Evolutionary conservation across 2,888 invertebrate species (phyloP), one percentile per base, ranked within the genome.

Genomic region (Diabrotica balteata): DNA sequence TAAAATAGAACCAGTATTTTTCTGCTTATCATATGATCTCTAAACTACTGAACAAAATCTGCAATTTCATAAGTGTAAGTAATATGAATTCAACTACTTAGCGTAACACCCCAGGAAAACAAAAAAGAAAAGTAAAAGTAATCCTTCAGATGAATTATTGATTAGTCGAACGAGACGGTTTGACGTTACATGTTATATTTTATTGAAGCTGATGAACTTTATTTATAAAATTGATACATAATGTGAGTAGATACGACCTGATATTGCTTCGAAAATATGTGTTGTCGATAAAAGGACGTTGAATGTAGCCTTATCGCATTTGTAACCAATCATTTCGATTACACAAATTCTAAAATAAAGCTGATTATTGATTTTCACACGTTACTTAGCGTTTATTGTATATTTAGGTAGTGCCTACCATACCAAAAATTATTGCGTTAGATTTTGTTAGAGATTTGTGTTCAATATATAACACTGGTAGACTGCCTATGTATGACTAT

Each of bases 221-320:
- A 47, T 47, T n/a, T 10, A n/a, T 47, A 47, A 47, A 47, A 47
- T 4, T n/a, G 47, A 47, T n/a, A 51, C 58, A 52, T 51, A 47
- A 51, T 43, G 32, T 5, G 58, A 54, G 67, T 74, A 75, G 76
- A 77, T 75, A 73, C 73, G 70, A 64, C 68, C 74, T 75, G 73
- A 67, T 75, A 77, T 76, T 75, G 75, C 76, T 77, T 77, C 59
- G 32, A 63, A 54, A 67, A 63, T 67, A 64, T n/a, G 9, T 43
- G 42, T 45, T 45, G n/a, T 17, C 11, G 69, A 69, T 69, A 69
- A 69, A 67, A 66, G 69, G 69, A 63, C 69, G 45, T 69, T 69
- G 66, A 69, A 67, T 69, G 59, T 60, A 47, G 7, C 49, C 63
- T 69, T 69, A 69, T 69, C 66, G 58, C 63, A 63, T 69, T 66